phyloP scores from a whole-genome alignment of 1,140 invertebrate genomes.

The Drosophila pseudoobscura region DNA sequence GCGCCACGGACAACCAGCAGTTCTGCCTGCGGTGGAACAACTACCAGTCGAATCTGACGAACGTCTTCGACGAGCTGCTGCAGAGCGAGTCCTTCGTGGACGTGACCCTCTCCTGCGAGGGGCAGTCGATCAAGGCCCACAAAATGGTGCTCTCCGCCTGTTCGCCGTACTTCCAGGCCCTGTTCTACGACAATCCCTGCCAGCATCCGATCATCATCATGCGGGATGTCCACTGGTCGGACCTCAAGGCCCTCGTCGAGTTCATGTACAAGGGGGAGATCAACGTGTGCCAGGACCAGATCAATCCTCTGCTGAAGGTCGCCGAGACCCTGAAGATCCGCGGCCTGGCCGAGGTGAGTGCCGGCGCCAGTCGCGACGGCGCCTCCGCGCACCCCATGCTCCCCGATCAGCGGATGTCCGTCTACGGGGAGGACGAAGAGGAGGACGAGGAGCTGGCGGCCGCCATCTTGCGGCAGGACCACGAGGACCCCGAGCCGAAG shows the following conservation, averaged over 20 bases:
- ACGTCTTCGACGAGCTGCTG: constrained; percentile 95
- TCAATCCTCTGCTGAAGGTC: constrained; percentile 92
- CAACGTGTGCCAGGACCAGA: constrained; percentile 95
- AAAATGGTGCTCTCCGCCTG: constrained; percentile 96
- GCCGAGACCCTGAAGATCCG: constrained; percentile 94
- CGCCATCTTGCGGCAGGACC: constrained; percentile 55
- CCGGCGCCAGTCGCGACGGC: constrained; percentile 63
- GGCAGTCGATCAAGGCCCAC: constrained; percentile 95
- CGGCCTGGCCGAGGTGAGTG: constrained; percentile 93
- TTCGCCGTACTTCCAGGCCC: constrained; percentile 94
- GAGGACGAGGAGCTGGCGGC: constrained; percentile 67
- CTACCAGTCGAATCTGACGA: constrained; percentile 95
- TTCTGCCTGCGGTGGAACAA: constrained; percentile 97
- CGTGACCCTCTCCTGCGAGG: constrained; percentile 95
- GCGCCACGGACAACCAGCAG: constrained; percentile 82
- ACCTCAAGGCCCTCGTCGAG: constrained; percentile 94
- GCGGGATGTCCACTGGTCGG: constrained; percentile 93
- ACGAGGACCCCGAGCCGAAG: constrained; percentile 62
- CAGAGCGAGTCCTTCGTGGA: constrained; percentile 96
- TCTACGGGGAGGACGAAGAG: constrained; percentile 79
- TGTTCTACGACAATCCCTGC: constrained; percentile 96
- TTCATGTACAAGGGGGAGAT: constrained; percentile 98
- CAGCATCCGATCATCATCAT: constrained; percentile 95
- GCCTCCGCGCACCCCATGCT: constrained; percentile 80
- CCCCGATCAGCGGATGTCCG: constrained; percentile 75